phyloP scores from a whole-genome alignment of 2,797 vertebrate species.

The Eleutherodactylus coqui region DNA sequence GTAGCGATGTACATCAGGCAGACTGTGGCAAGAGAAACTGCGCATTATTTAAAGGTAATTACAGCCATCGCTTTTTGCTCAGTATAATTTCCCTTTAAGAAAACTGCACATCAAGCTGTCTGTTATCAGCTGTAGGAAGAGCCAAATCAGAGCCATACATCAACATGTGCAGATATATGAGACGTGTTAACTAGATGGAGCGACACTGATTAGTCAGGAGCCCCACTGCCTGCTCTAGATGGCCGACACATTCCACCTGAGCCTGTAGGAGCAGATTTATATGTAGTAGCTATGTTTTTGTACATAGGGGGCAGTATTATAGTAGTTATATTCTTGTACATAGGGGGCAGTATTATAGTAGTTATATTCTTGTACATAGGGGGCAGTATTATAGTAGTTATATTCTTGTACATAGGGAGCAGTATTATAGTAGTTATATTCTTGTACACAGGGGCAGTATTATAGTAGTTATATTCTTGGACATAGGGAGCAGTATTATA shows the following conservation, averaged over 20 bases:
- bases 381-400: neutral
- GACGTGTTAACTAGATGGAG: constrained; percentile 44
- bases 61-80: neutral
- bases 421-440: no score
- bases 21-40: constrained; percentile 20
- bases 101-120: constrained; percentile 8
- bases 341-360: neutral
- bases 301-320: constrained; percentile 3
- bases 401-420: constrained; percentile 5
- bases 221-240: constrained; percentile 33
- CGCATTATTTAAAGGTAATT: neutral
- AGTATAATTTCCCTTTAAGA: constrained; percentile 32
- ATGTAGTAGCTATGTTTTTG: neutral
- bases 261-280: neutral
- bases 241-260: constrained; percentile 9
- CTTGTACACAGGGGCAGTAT: no score
- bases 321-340: constrained; percentile 21
- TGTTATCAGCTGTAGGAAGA: neutral
- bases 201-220: constrained; percentile 45
- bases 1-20: neutral
- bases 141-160: constrained; percentile 50
- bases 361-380: neutral
- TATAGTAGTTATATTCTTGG: no score
- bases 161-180: constrained; percentile 31
- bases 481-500: no score